phyloP scores from a whole-genome alignment of 2,797 vertebrate species.

The Alfaro cultratus region DNA sequence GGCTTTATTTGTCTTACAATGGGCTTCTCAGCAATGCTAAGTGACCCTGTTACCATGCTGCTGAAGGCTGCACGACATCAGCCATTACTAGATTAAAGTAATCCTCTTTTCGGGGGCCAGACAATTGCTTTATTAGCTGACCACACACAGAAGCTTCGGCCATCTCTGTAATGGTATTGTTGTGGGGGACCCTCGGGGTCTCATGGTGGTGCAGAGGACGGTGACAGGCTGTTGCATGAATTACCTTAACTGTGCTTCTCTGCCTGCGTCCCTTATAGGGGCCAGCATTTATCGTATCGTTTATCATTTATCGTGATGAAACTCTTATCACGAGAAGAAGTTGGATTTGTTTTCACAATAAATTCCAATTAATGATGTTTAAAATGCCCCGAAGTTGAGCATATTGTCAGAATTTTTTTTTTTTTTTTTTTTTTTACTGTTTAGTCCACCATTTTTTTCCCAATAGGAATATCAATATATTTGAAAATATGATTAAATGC shows the following conservation, averaged over 20 bases:
- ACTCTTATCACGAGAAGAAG: no score
- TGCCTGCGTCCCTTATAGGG: not conserved
- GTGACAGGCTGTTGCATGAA: constrained; percentile 31
- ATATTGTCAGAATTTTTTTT: no score
- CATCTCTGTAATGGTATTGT: constrained; percentile 78
- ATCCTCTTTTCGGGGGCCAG: constrained; percentile 81
- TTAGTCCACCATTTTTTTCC: no score
- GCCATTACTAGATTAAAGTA: constrained; percentile 85
- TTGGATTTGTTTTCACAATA: no score
- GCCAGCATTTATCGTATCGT: no score
- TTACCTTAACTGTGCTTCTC: not conserved
- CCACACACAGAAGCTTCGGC: constrained; percentile 78
- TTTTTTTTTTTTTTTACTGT: no score
- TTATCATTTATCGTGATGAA: no score
- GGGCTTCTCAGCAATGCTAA: constrained; percentile 54
- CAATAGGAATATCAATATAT: no score
- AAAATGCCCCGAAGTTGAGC: no score
- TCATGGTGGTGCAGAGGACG: constrained; percentile 19
- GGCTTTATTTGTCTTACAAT: constrained; percentile 53
- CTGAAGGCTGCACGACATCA: constrained; percentile 59
- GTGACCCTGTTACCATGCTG: constrained; percentile 63
- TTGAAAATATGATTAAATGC: no score
- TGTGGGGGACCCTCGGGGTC: constrained; percentile 57
- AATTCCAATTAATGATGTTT: no score
- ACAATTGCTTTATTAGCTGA: constrained; percentile 83